These are phyloP conservation scores for Sebastiscus albofasciatus DNA, from an alignment of 2,797 vertebrate species.

Conservation along the genomic window DNA sequence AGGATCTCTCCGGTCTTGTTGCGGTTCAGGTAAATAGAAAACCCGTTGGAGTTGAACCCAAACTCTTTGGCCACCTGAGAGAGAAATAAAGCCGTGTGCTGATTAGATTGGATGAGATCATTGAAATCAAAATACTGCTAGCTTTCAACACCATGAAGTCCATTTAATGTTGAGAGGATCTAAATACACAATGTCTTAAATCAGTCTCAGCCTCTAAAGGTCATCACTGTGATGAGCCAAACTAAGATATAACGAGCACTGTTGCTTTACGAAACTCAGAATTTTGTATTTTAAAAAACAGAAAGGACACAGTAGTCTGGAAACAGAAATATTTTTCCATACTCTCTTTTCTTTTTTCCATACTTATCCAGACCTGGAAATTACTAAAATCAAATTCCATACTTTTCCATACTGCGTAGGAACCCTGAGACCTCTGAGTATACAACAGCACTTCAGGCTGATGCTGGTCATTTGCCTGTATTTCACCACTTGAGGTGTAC, in stretches of 20 bases:
- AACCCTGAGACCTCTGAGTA: neutral
- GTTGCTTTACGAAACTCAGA: fast-evolving
- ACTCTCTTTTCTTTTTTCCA: too few relatives aligned
- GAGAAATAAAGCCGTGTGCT: neutral
- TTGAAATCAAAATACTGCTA: neutral
- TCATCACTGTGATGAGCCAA: neutral
- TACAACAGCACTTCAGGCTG: neutral
- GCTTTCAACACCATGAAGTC: neutral
- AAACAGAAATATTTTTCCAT: too few relatives aligned
- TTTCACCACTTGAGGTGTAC: neutral
- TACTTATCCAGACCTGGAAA: too few relatives aligned
- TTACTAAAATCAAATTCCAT: too few relatives aligned
- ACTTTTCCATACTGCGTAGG: too few relatives aligned
- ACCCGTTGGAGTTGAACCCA: slow-evolving; percentile 95
- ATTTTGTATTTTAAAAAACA: too few relatives aligned
- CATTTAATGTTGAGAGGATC: neutral
- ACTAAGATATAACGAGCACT: slow-evolving; percentile 2
- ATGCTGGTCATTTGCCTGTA: neutral
- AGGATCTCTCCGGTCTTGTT: slow-evolving; percentile 95
- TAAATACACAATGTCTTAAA: neutral
- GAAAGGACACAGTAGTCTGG: too few relatives aligned
- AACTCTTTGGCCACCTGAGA: slow-evolving; percentile 95
- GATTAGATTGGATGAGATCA: neutral
- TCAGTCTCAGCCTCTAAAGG: slow-evolving; percentile 1
- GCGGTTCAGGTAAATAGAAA: slow-evolving; percentile 95